Evolutionary conservation across 1,140 invertebrate species (phyloP), one percentile per base, ranked within the genome.

Genomic region (Drosophila kohkoa): DNA sequence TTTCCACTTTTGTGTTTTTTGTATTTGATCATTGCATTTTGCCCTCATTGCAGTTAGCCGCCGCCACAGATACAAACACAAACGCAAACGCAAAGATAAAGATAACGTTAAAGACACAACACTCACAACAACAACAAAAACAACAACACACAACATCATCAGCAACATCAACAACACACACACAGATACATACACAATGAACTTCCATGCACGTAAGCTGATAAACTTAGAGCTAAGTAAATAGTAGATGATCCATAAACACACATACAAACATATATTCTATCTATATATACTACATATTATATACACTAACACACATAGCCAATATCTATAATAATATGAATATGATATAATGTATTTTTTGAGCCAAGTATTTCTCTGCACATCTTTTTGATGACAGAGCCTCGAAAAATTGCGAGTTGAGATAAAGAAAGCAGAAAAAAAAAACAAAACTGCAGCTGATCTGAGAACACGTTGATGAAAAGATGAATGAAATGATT

Each of bases 331-430:
- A 60, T 8, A 41, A 52, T 6, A 54, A 38, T 38, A 32, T 32
- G 30, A 38, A 38, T 38, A 38, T 38, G 20, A 25, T 25, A 54
- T 48, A 46, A 66, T 87, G 69, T 87, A 82, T 88, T 88, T 83
- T 80, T 85, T 55, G 69, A 88, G 67, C 67, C 46, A 70, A 87
- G 82, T 87, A 86, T 86, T 86, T 79, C 38, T 67, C 62, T 65
- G 73, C 43, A 13, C 15, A 43, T 43, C 13, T 35, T 57, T 74
- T 68, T 63, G 5, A 51, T 48, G 45, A 30, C 71, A 62, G 71
- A 74, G 48, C 43, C 49, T 38, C 7, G 35, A 15, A 59, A 38
- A 72, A 20, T 46, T 35, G 35, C 7, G 16, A 41, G 28, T 8
- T 28, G 13, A 41, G 38, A 57, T 15, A 8, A 38, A 25, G 20